A percentile compares a stretch with the other conserved stretches of the same genome.
Conservation (phyloP, 2,113 vertebrate species). For the Ardeotis arabs region DNA sequence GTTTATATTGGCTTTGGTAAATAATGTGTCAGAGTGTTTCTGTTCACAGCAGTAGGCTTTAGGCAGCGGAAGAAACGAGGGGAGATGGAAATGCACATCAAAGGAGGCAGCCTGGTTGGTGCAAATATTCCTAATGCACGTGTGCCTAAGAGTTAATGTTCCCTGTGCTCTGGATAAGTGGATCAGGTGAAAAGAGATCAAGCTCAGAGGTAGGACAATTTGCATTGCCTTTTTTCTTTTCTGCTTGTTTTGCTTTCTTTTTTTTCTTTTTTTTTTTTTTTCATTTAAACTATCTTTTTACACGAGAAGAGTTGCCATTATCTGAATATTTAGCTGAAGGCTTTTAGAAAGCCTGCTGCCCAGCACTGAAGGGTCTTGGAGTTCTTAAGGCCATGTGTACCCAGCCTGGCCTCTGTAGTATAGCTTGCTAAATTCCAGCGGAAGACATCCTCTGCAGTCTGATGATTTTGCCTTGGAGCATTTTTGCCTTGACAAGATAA, state of each 20-base stretch:
- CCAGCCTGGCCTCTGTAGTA: neutral
- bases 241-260: no score
- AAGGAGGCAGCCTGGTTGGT: neutral
- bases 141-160: neutral
- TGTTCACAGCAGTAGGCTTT: conserved; percentile 37
- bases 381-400: neutral
- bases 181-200: conserved; percentile 17
- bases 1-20: neutral
- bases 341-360: neutral
- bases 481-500: neutral
- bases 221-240: neutral
- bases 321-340: neutral
- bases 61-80: neutral
- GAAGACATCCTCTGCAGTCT: neutral
- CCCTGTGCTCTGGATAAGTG: conserved; percentile 6
- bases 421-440: neutral
- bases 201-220: conserved; percentile 37
- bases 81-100: neutral
- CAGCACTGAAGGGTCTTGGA: neutral
- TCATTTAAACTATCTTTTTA: neutral
- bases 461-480: neutral
- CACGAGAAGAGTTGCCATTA: neutral
- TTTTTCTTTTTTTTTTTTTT: neutral
- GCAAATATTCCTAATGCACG: neutral
- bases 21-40: neutral